Conservation (phyloP, 2,113 vertebrate species). For the Macaca mulatta region DNA sequence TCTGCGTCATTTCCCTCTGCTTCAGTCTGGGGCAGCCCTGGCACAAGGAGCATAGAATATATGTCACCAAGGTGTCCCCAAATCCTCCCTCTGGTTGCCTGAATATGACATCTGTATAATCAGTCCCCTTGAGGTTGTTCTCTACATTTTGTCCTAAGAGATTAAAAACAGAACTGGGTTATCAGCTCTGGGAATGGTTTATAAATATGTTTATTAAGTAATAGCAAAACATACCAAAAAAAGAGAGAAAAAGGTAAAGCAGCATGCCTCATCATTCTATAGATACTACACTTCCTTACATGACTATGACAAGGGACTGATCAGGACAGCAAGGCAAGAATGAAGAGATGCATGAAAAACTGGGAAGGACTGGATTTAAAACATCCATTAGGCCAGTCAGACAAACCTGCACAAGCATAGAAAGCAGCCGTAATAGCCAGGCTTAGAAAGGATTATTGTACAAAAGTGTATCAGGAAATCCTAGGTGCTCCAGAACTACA, state of each 20-base stretch:
- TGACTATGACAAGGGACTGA: neutral
- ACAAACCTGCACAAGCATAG: neutral
- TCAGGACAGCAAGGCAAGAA: neutral
- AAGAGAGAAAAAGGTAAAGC: neutral
- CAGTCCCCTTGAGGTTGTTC: neutral
- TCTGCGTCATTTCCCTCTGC: neutral
- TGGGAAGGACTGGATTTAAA: neutral
- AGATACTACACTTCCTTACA: neutral
- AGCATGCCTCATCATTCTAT: neutral
- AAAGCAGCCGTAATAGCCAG: neutral
- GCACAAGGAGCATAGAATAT: neutral
- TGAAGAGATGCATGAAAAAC: neutral
- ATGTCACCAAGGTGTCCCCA: neutral
- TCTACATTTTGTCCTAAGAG: neutral
- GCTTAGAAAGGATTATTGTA: slow-evolving; percentile 24
- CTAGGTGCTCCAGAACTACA: neutral
- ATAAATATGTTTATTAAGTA: neutral
- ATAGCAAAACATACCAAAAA: neutral
- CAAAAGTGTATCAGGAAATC: neutral
- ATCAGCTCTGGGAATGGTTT: neutral
- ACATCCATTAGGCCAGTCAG: slow-evolving; percentile 1
- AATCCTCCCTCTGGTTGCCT: neutral
- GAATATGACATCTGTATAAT: neutral
- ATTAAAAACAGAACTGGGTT: neutral
- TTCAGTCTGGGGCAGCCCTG: neutral